Evolutionary conservation across 2,797 vertebrate species (phyloP), one percentile per base, ranked within the genome.

Genomic region (Carduelis carduelis): DNA sequence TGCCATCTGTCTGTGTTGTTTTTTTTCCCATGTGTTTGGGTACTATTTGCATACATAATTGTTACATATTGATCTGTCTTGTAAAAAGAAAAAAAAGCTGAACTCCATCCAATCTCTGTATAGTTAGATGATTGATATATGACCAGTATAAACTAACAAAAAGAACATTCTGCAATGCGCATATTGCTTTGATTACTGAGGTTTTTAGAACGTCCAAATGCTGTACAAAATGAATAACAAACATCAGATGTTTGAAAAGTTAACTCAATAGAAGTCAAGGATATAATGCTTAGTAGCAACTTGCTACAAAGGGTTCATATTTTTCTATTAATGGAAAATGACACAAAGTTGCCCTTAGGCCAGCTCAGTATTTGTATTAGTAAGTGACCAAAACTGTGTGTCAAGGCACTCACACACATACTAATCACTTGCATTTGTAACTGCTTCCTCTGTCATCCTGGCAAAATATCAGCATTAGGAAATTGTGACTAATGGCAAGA

Each of bases 351-450:
- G 81, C 90, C 95, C 96, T 86, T 85, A 83, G 91, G 89, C 83
- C 93, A 96, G 87, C 80, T 83, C 46, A 82, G 72, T 90, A 82
- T 96, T 97, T 95, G 91, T 94, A 79, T 97, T 95, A 96, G 93
- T 94, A 90, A 97, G 86, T 94, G 96, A 97, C 92, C 95, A 95
- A 94, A 94, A 92, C 76, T 94, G 84, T 84, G 83, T 92, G 93
- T 95, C 86, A 89, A 79, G 94, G 63, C 75, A 85, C 82, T 93
- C 44, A 16, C 75, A 88, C 74, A 82, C 53, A 27, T 61, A 59
- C 91, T 97, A 93, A 96, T 96, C 94, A 72, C 89, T 96, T 85
- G 92, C 93, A 64, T 96, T 97, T 96, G 87, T 90, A 91, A 83
- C 93, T 92, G 82, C 84, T 96, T 97, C 91, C 94, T 96, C 83